Conservation (phyloP, 2,113 vertebrate species). For the Oreochromis niloticus region DNA sequence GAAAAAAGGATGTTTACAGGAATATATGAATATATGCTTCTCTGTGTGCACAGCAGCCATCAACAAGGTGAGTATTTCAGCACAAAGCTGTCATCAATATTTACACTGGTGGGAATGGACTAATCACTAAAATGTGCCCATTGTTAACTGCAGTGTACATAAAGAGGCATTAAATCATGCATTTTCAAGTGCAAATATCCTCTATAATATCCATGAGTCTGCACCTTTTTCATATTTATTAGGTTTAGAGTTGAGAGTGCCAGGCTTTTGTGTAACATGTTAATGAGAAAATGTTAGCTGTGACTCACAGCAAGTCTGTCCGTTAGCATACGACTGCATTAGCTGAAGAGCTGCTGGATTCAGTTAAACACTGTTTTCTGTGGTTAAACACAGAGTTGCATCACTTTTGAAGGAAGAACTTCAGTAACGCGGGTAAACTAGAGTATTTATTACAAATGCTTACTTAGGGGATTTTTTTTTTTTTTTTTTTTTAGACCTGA, state of each 20-base stretch:
- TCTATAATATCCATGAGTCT: conserved; percentile 8
- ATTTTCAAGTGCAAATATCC: conserved; percentile 11
- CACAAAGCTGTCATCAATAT: conserved; percentile 23
- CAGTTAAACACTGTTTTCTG: not conserved
- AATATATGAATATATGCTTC: not conserved
- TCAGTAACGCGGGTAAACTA: not conserved
- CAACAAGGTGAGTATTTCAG: conserved; percentile 2
- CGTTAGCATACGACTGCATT: not conserved
- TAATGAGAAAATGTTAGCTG: conserved; percentile 21
- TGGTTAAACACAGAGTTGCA: not conserved
- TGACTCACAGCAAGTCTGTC: conserved; percentile 1
- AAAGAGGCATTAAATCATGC: conserved; percentile 22
- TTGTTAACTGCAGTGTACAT: conserved; percentile 13
- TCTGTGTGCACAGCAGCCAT: not conserved
- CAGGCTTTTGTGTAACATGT: conserved; percentile 24
- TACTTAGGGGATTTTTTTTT: not conserved
- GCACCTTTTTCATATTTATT: conserved; percentile 45
- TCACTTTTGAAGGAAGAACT: not conserved
- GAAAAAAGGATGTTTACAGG: not conserved
- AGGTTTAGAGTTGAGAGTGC: not conserved
- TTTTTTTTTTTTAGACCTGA: not conserved
- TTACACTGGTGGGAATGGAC: conserved; percentile 7
- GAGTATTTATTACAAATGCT: not conserved
- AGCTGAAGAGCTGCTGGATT: not conserved
- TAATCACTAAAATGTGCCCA: not conserved